Conservation (phyloP, 2,888 invertebrate species). For the Deilephila porcellus region DNA sequence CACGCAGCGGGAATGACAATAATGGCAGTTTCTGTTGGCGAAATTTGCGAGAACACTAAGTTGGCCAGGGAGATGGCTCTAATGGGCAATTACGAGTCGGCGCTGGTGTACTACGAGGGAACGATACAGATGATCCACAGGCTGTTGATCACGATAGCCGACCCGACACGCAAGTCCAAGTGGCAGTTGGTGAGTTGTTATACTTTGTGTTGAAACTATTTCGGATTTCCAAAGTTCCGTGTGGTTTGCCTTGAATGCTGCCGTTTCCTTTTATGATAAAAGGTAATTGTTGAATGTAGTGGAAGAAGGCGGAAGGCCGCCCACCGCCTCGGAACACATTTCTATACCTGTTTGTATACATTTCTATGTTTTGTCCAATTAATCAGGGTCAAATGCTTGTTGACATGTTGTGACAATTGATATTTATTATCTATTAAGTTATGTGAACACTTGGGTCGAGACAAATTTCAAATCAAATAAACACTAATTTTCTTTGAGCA, state of each 20-base stretch:
- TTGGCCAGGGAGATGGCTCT: conserved; percentile 97
- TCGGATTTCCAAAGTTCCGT: conserved; percentile 40
- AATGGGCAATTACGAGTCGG: conserved; percentile 97
- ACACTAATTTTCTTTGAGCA: background rate
- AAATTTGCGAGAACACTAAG: conserved; percentile 97
- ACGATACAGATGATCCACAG: conserved; percentile 96
- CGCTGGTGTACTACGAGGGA: conserved; percentile 96
- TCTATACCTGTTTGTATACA: conserved; percentile 35
- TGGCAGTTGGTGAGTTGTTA: conserved; percentile 91
- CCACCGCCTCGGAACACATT: conserved; percentile 51
- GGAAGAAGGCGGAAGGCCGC: conserved; percentile 74
- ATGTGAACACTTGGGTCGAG: background rate
- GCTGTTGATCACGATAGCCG: conserved; percentile 91
- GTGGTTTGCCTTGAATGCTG: conserved; percentile 72
- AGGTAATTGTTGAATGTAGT: conserved; percentile 66
- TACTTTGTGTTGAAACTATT: conserved; percentile 40
- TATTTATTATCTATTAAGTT: conserved; percentile 11
- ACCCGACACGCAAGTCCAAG: conserved; percentile 92
- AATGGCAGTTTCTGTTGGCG: conserved; percentile 95
- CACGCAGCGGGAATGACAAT: conserved; percentile 87
- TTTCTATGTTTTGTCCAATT: conserved; percentile 17
- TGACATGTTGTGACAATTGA: conserved; percentile 21
- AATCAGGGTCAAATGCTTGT: conserved; percentile 16
- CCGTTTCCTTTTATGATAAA: conserved; percentile 77
- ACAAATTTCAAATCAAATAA: conserved; percentile 1